Evolutionary conservation across 2,113 vertebrate species (phyloP).

Genomic region (Vulpes ferrilata): DNA sequence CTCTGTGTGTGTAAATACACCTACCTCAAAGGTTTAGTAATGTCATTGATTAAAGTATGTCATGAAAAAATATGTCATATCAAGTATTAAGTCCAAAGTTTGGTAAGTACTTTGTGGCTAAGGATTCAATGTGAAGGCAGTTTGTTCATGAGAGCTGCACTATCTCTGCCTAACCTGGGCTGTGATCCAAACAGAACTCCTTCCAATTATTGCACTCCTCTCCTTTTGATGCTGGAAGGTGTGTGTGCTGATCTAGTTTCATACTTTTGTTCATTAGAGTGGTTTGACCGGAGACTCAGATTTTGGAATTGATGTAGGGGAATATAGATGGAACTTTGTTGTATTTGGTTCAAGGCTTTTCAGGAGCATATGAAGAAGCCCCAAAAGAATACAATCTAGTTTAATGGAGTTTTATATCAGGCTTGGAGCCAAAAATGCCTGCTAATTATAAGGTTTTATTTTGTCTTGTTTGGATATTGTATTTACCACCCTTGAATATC

Average conservation of each 20-base stretch:
- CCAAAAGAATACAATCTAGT: neutral
- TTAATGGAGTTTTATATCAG: neutral
- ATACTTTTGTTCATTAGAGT: neutral
- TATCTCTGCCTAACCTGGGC: too few species aligned
- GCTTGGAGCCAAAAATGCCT: neutral
- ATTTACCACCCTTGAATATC: neutral
- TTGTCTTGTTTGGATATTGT: neutral
- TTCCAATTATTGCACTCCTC: too few species aligned
- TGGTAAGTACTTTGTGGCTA: neutral
- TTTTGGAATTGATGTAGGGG: neutral
- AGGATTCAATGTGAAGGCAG: neutral
- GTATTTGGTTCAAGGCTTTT: neutral
- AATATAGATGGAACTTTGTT: neutral
- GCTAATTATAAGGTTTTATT: neutral
- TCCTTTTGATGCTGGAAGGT: neutral
- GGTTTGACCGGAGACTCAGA: neutral
- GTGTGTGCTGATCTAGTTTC: neutral
- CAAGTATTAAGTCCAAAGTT: neutral
- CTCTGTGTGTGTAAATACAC: neutral
- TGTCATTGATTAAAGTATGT: neutral
- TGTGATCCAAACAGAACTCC: too few species aligned
- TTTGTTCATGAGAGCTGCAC: accelerated
- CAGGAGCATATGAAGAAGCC: neutral
- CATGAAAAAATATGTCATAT: neutral
- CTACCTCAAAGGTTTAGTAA: neutral